Percentiles rank a stretch among this genome's conserved stretches.
Conservation (phyloP, 2,797 vertebrate genomes). For the Pseudocheirus occidentalis region DNA sequence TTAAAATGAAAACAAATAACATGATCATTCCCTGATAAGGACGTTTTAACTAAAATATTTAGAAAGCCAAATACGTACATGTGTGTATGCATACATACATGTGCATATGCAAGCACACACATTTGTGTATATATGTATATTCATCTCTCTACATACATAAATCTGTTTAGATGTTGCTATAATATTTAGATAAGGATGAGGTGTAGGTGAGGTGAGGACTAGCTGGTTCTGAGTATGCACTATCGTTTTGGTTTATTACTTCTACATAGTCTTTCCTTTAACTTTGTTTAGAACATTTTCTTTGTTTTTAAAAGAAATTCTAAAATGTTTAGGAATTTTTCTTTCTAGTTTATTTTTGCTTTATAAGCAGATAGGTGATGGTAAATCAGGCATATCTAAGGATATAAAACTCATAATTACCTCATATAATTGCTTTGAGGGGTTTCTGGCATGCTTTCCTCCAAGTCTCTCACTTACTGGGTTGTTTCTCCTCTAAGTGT, state of each 20-base stretch:
- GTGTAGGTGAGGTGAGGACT: constrained; percentile 56
- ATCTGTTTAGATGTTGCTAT: background rate
- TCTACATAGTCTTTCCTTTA: constrained; percentile 25
- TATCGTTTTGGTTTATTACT: background rate
- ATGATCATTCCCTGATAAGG: constrained; percentile 56
- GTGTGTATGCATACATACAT: constrained; percentile 34
- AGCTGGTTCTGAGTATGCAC: background rate
- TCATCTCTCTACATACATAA: too few species aligned
- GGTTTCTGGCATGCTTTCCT: constrained; percentile 71
- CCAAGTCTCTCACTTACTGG: constrained; percentile 63
- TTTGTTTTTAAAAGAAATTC: constrained; percentile 68
- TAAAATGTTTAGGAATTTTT: constrained; percentile 57
- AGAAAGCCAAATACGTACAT: constrained; percentile 59
- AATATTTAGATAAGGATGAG: constrained; percentile 74
- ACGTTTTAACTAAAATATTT: constrained; percentile 49
- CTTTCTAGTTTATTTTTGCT: constrained; percentile 64
- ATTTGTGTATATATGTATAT: constrained; percentile 59
- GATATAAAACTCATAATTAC: constrained; percentile 78
- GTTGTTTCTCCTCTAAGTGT: constrained; percentile 74
- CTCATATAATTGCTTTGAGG: constrained; percentile 79
- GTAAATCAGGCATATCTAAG: constrained; percentile 81
- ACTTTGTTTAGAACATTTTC: constrained; percentile 33
- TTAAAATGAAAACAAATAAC: constrained; percentile 69
- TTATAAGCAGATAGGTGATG: constrained; percentile 70
- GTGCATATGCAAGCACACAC: background rate